phyloP scores from a whole-genome alignment of 2,113 vertebrate species.

The Serinus canaria region DNA sequence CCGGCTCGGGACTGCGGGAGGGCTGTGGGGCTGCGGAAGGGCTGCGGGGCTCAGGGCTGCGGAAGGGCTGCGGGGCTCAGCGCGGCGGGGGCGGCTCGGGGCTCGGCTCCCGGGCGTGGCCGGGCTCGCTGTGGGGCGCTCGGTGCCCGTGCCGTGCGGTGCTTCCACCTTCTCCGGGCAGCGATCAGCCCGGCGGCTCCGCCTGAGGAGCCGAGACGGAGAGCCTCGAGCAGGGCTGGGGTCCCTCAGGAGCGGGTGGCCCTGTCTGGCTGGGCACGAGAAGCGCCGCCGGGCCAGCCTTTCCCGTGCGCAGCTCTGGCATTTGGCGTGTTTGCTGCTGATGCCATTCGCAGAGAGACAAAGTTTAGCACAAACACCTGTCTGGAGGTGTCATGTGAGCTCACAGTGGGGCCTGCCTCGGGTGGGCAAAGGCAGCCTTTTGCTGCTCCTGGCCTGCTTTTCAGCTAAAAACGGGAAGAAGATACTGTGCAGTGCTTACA shows the following conservation, averaged over 20 bases:
- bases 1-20: too few species aligned
- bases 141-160: background rate
- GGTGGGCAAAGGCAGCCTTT: background rate
- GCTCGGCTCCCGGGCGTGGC: too few species aligned
- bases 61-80: background rate
- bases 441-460: background rate
- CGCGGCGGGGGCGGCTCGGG: too few species aligned
- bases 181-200: background rate
- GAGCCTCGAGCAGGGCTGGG: background rate
- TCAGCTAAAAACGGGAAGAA: background rate
- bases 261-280: background rate
- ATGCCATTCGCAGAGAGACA: background rate
- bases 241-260: too few species aligned
- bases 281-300: background rate
- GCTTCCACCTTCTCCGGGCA: background rate
- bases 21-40: too few species aligned
- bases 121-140: background rate
- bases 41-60: background rate
- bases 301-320: background rate
- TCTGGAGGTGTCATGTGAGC: background rate
- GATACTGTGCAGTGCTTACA: accelerated
- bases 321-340: background rate
- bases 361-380: background rate
- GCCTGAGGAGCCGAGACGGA: background rate
- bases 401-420: too few species aligned